Evolutionary conservation across 2,888 invertebrate genomes (phyloP), one percentile per base, ranked within the genome.

Genomic region (Brassicogethes aeneus): DNA sequence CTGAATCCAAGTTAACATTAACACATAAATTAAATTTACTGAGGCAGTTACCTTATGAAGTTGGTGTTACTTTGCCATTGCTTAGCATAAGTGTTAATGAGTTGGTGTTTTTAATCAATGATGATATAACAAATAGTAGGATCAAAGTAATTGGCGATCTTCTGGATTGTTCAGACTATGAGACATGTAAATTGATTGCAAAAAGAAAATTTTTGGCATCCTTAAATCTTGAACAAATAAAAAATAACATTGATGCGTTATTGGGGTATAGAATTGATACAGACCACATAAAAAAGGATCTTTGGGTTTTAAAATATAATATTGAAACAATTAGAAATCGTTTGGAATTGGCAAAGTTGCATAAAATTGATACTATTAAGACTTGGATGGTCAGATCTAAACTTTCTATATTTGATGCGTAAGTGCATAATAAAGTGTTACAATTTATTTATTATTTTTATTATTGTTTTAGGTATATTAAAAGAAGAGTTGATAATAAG

Each of bases 361-460:
- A 62, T 39, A 62, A 69, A 36, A 48, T 68, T 16, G 55, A 55
- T 5, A 55, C 48, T 13, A 46, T 70, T n/a, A 72, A 70, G 53
- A 68, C 71, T 2, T 73, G 73, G 73, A 70, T 72, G 69, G 59
- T 72, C 16, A 56, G 71, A 32, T 65, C 66, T 29, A 53, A 60
- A 34, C 45, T 50, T 15, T 51, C 57, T 39, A 56, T 61, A 36
- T 62, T 70, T 43, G 48, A 64, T 44, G 67, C 53, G 71, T 71
- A 61, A 48, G 54, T 50, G 3, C 3, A 14, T 10, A 8, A 7
- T 8, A 7, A 8, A 14, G 8, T 10, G 12, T 13, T 15, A 43
- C 14, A 29, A 34, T 43, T 34, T 13, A 15, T 12, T 3, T 30
- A 16, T 12, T 37, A n/a, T 17, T 14, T 17, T 41, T 29, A 17